phyloP scores from a whole-genome alignment of 2,888 invertebrate genomes.

The Tuberolachnus salignus region DNA sequence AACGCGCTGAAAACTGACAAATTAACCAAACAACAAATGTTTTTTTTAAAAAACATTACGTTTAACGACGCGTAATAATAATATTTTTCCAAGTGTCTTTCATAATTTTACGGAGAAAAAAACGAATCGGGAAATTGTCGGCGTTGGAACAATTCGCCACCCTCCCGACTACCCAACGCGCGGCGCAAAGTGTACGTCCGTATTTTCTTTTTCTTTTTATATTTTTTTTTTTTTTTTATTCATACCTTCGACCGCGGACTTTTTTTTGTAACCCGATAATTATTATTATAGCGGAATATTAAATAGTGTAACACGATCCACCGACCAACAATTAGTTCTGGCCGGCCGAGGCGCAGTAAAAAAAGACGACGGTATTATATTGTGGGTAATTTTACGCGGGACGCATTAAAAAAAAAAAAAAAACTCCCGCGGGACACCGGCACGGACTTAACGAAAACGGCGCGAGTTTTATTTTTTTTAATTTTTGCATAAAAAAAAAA shows the following conservation, averaged over 20 bases:
- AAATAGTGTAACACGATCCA: conserved; percentile 15
- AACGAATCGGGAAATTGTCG: too few relatives aligned
- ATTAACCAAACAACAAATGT: too few relatives aligned
- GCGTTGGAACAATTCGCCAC: too few relatives aligned
- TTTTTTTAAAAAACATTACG: too few relatives aligned
- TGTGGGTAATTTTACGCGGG: not conserved
- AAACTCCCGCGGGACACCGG: not conserved
- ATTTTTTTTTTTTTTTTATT: too few relatives aligned
- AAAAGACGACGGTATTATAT: not conserved
- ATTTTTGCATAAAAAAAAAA: not conserved
- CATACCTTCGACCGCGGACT: not conserved
- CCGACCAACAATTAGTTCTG: conserved; percentile 27
- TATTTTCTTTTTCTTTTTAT: too few relatives aligned
- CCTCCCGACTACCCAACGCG: too few relatives aligned
- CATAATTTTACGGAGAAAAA: too few relatives aligned
- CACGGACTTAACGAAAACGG: not conserved
- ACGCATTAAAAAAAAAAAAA: not conserved
- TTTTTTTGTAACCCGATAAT: conserved; percentile 20
- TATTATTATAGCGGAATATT: conserved; percentile 17
- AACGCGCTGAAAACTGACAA: too few relatives aligned
- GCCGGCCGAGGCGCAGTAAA: not conserved
- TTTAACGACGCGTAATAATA: too few relatives aligned
- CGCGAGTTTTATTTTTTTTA: not conserved
- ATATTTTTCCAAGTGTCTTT: too few relatives aligned
- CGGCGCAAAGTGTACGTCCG: too few relatives aligned